A percentile compares a stretch with the other conserved stretches of the same genome.
Evolutionary conservation across 2,888 invertebrate genomes (phyloP).

Genomic region (Subacronicta megacephala): DNA sequence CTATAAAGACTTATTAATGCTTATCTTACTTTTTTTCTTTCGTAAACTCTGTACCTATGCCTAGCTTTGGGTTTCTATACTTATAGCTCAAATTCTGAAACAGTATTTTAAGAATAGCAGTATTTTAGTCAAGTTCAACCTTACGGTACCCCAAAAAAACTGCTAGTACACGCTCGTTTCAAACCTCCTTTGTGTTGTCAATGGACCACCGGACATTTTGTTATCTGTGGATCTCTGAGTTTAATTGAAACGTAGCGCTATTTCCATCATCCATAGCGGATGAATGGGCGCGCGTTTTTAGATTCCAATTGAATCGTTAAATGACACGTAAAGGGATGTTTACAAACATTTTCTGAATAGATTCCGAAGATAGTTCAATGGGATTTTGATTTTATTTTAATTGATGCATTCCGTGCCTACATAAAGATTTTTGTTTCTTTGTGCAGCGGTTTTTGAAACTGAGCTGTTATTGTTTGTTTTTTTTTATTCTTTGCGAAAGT

Average conservation of each 20-base stretch:
- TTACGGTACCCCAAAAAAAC: conserved; percentile 48
- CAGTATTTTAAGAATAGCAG: no score
- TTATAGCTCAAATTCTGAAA: no score
- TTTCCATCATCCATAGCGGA: conserved; percentile 42
- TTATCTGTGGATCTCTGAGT: conserved; percentile 75
- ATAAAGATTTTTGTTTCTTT: neutral
- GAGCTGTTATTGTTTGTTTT: neutral
- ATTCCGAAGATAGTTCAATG: conserved; percentile 37
- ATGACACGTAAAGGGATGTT: conserved; percentile 77
- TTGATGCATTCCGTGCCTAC: conserved; percentile 21
- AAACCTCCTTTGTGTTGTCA: conserved; percentile 70
- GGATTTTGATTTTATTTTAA: conserved; percentile 32
- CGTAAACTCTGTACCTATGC: no score
- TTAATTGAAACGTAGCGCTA: conserved; percentile 79
- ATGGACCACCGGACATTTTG: conserved; percentile 79
- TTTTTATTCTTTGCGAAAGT: no score
- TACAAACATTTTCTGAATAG: conserved; percentile 60
- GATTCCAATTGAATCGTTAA: conserved; percentile 66
- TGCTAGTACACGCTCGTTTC: conserved; percentile 30
- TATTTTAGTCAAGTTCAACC: no score
- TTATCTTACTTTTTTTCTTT: no score
- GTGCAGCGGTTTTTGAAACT: neutral
- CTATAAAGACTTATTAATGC: no score
- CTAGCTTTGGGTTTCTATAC: no score
- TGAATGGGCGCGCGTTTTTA: conserved; percentile 64